Conservation (phyloP, 2,888 invertebrate species). For the Cheilosia variabilis region DNA sequence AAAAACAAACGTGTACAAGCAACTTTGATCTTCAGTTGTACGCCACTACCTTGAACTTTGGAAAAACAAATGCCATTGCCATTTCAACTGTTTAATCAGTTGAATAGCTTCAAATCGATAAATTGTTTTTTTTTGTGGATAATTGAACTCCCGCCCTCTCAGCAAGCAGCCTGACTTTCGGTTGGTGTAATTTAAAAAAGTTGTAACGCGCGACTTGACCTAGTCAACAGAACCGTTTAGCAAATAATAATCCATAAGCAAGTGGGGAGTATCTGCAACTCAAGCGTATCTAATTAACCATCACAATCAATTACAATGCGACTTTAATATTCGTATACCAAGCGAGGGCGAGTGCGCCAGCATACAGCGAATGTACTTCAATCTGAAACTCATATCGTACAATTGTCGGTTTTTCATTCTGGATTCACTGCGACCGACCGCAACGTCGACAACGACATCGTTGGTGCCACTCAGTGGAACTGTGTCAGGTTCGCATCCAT, state of each 20-base stretch:
- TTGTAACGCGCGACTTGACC: slow-evolving; percentile 17
- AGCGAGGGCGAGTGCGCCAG: slow-evolving; percentile 16
- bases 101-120: slow-evolving; percentile 24
- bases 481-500: slow-evolving; percentile 72
- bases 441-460: slow-evolving; percentile 1
- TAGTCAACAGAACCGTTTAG: not conserved
- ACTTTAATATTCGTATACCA: slow-evolving; percentile 34
- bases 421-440: slow-evolving; percentile 16
- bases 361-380: slow-evolving; percentile 23
- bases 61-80: slow-evolving; percentile 11
- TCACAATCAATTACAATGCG: slow-evolving; percentile 56
- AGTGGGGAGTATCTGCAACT: slow-evolving; percentile 36
- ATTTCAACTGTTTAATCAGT: slow-evolving; percentile 4
- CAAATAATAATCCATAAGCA: slow-evolving; percentile 1
- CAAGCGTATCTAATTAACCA: slow-evolving; percentile 62
- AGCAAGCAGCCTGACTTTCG: not conserved
- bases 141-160: slow-evolving; percentile 18
- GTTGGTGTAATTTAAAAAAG: slow-evolving; percentile 23
- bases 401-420: slow-evolving; percentile 50
- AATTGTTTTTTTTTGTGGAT: slow-evolving; percentile 5
- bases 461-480: slow-evolving; percentile 53
- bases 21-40: not conserved
- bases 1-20: not conserved
- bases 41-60: slow-evolving; percentile 36
- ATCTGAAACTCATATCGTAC: slow-evolving; percentile 59